These are phyloP conservation scores for Pomatorhinus ruficollis DNA, from an alignment of 2,113 vertebrate genomes.

Conservation along the genomic window DNA sequence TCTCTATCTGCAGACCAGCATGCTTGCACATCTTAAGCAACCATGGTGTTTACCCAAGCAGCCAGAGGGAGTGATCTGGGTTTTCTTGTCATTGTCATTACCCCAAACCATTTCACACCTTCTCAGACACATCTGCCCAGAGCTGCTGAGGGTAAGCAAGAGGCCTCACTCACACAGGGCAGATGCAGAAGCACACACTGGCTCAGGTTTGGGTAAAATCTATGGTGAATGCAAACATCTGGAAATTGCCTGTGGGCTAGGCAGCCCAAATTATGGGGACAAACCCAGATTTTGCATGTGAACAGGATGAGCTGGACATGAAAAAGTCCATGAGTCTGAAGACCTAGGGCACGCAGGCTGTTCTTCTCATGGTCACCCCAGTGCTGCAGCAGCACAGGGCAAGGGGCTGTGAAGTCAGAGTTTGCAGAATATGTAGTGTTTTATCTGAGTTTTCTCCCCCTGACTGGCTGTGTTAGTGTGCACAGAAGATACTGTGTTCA, in stretches of 20 bases:
- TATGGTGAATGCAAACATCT: background rate
- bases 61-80: background rate
- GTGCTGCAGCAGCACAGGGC: no score
- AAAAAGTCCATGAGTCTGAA: background rate
- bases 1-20: background rate
- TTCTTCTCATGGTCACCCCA: rapidly evolving
- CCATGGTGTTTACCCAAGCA: background rate
- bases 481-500: background rate
- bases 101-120: background rate
- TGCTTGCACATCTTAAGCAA: background rate
- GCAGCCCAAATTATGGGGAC: background rate
- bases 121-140: background rate
- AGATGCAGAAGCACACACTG: background rate
- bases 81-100: background rate
- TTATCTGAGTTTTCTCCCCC: background rate
- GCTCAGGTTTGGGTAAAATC: background rate
- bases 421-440: background rate
- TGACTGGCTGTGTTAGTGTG: background rate
- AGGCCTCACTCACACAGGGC: background rate
- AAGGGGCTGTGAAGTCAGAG: rapidly evolving
- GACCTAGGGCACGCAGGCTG: rapidly evolving
- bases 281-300: background rate
- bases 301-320: background rate
- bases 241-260: background rate
- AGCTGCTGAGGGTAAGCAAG: background rate